phyloP scores from a whole-genome alignment of 2,797 vertebrate species.

The Epinephelus malabaricus region DNA sequence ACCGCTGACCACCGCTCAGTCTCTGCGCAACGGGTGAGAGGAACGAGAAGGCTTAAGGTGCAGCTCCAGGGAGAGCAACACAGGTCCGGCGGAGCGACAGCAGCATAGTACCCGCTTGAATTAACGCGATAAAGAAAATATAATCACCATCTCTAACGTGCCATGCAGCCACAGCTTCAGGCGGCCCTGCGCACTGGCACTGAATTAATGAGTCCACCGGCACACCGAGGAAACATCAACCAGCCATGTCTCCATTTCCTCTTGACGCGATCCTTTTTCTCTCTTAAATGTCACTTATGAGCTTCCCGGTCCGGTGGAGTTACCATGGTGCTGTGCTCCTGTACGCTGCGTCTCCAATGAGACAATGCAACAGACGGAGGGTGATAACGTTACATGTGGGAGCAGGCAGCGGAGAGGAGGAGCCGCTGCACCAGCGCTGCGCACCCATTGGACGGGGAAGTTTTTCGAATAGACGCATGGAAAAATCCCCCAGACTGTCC shows the following conservation, averaged over 20 bases:
- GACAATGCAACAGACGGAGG: conserved; percentile 75
- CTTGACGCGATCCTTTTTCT: conserved; percentile 20
- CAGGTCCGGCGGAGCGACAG: conserved; percentile 32
- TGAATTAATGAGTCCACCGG: conserved; percentile 38
- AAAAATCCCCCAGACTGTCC: conserved; percentile 23
- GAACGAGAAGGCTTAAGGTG: conserved; percentile 37
- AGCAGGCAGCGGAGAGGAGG: conserved; percentile 74
- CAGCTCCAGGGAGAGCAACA: conserved; percentile 58
- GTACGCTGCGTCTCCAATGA: conserved; percentile 57
- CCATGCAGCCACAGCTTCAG: conserved; percentile 47
- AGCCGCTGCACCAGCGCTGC: conserved; percentile 53
- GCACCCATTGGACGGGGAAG: conserved; percentile 79
- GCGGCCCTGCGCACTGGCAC: conserved; percentile 49
- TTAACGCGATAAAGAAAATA: conserved; percentile 19
- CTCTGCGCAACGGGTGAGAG: background rate
- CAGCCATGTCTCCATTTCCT: conserved; percentile 30
- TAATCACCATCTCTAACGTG: conserved; percentile 45
- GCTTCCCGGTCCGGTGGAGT: conserved; percentile 20
- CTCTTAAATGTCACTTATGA: background rate
- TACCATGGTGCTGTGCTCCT: conserved; percentile 27
- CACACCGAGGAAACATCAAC: conserved; percentile 17
- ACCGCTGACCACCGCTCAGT: conserved; percentile 46
- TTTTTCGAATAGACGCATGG: conserved; percentile 83
- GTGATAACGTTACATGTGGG: conserved; percentile 74
- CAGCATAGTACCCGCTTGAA: conserved; percentile 55